Base-by-base conservation (phyloP, 1,140 invertebrate species). In the Ptiloglossa arizonensis region DNA sequence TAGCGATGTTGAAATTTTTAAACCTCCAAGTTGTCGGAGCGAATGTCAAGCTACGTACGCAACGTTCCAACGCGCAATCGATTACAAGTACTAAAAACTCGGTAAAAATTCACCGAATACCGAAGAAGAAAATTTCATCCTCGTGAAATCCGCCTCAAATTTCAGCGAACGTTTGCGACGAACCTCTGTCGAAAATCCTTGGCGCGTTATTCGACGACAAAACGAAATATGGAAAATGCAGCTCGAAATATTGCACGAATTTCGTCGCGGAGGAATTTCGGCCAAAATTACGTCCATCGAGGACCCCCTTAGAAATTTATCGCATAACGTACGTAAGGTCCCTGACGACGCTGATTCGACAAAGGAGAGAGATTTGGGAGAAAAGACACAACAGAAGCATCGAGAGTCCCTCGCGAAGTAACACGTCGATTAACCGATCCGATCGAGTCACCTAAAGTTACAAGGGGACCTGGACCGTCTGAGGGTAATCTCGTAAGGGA, bases 401-500 rank as follows among this genome's bases (percentile, higher is more conserved):
- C 11, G 29, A 35, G 8, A n/a, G n/a, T n/a, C n/a, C 2, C 13
- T 41, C 2, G 15, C 35, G 15, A 48, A 63, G 19, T 32, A 27
- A 15, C 48, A 15, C 11, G n/a, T 60, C 68, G 35, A 11, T 62
- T 41, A 62, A 15, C n/a, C 19, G 38, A 35, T 29, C 27, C 8
- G 17, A 44, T 17, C 17, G 27, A 32, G 27, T 19, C 38, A 29
- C 5, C 1, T 8, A 13, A 46, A 35, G n/a, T 11, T 46, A n/a
- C 6, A 1, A 44, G 9, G 1, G 50, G 24, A 19, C 5, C 38
- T 15, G 48, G 50, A 13, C 27, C 11, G 63, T 11, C 41, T 62
- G 60, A 46, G 17, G 5, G 44, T 59, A 69, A 76, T 57, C 41
- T 15, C 44, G 69, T 60, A 50, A 69, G 32, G 27, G 64, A 67